Percentiles rank a stretch among this genome's conserved stretches.
Evolutionary conservation across 2,797 vertebrate species (phyloP).

Genomic region (Menidia menidia): DNA sequence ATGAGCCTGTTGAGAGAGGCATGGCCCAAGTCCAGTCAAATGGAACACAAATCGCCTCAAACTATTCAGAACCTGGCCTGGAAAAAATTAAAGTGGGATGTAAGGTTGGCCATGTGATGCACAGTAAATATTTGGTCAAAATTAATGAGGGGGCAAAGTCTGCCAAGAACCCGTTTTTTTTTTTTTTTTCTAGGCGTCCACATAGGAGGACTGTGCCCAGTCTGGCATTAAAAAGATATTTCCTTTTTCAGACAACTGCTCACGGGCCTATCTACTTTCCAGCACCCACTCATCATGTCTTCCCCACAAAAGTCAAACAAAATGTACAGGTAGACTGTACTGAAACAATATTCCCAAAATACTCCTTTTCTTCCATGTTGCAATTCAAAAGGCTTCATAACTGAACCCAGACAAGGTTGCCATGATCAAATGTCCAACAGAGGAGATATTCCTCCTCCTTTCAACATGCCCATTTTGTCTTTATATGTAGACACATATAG

Average conservation of each 20-base stretch:
- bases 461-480: too few relatives aligned
- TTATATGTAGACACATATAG: too few relatives aligned
- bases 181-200: slow-evolving; percentile 65
- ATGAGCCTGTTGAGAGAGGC: slow-evolving; percentile 64
- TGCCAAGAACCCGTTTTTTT: slow-evolving; percentile 67
- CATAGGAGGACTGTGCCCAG: slow-evolving; percentile 74
- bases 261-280: slow-evolving; percentile 61
- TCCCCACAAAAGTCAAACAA: slow-evolving; percentile 50
- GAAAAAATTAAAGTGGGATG: slow-evolving; percentile 70
- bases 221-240: slow-evolving; percentile 79
- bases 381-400: slow-evolving; percentile 30
- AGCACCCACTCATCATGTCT: slow-evolving; percentile 65
- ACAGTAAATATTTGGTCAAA: slow-evolving; percentile 82
- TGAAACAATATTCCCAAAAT: slow-evolving; percentile 11
- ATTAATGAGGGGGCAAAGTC: slow-evolving; percentile 77
- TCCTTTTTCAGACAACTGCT: slow-evolving; percentile 74
- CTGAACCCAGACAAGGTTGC: slow-evolving; percentile 37
- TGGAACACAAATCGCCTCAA: slow-evolving; percentile 72
- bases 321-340: slow-evolving; percentile 63
- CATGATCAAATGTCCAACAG: slow-evolving; percentile 48
- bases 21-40: slow-evolving; percentile 66
- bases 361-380: slow-evolving; percentile 27
- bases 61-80: slow-evolving; percentile 69
- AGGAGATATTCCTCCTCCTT: slow-evolving; percentile 34
- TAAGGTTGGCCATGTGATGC: slow-evolving; percentile 73